Evolutionary conservation across 2,113 vertebrate species (phyloP).

Genomic region (Raja brachyura): DNA sequence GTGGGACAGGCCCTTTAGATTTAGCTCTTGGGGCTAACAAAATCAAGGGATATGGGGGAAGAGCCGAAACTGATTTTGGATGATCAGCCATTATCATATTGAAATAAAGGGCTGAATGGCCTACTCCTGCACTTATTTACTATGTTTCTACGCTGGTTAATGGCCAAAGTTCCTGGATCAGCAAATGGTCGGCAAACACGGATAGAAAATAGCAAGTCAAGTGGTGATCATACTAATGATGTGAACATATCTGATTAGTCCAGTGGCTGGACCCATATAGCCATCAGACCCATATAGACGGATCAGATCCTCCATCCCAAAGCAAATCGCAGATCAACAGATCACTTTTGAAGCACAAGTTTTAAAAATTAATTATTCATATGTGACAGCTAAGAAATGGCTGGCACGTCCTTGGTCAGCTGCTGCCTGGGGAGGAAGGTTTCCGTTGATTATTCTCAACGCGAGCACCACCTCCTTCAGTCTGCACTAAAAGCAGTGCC

Average conservation of each 20-base stretch:
- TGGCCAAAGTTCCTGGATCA: background rate
- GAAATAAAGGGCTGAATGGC: too few species aligned
- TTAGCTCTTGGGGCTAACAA: too few species aligned
- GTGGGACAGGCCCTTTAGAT: too few species aligned
- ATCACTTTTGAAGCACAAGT: background rate
- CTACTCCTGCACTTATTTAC: background rate
- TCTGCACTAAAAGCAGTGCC: too few species aligned
- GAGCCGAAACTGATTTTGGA: too few species aligned
- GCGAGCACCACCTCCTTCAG: too few species aligned
- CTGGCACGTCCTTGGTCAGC: background rate
- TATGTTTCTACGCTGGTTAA: too few species aligned
- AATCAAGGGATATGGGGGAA: too few species aligned
- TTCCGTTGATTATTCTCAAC: too few species aligned
- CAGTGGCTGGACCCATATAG: background rate
- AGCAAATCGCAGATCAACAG: background rate
- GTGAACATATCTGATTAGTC: background rate
- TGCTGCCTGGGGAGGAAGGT: background rate
- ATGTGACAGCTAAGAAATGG: background rate
- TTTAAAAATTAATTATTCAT: background rate
- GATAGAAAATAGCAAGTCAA: background rate
- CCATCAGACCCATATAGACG: background rate
- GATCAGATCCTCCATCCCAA: background rate
- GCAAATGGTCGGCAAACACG: background rate
- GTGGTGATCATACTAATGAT: background rate
- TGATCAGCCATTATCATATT: too few species aligned